Percentiles rank a stretch among this genome's conserved stretches.
Evolutionary conservation across 2,888 invertebrate species (phyloP).

Genomic region (Caprella mutica): DNA sequence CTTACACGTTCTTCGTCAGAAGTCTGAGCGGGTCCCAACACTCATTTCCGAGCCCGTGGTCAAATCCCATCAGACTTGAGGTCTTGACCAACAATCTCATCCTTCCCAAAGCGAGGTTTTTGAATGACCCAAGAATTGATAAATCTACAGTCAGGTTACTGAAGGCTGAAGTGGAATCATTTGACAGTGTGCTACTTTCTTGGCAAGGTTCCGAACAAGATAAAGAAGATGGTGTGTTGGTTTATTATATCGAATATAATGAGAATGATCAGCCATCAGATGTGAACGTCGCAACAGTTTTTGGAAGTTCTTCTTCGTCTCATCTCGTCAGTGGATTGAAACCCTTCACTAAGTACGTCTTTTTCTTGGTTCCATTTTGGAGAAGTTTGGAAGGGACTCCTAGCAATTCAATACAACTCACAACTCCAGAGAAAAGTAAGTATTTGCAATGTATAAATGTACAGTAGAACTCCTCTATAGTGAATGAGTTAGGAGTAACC

Average conservation of each 20-base stretch:
- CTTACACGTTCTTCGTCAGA: conserved; percentile 58
- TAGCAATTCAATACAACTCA: conserved; percentile 73
- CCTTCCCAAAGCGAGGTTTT: conserved; percentile 15
- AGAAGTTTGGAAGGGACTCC: conserved; percentile 79
- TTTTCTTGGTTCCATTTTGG: conserved; percentile 83
- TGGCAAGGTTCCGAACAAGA: conserved; percentile 58
- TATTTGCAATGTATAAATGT: neutral
- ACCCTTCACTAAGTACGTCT: conserved; percentile 78
- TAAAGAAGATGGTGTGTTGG: conserved; percentile 44
- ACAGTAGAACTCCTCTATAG: too few relatives aligned
- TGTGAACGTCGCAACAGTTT: conserved; percentile 48
- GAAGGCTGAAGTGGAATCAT: conserved; percentile 53
- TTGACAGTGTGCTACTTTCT: conserved; percentile 63
- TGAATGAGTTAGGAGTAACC: too few relatives aligned
- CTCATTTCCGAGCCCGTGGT: conserved; percentile 33
- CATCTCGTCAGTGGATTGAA: conserved; percentile 64
- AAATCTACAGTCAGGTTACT: conserved; percentile 49
- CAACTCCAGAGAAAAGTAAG: conserved; percentile 69
- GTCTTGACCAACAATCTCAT: neutral
- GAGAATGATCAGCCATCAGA: conserved; percentile 43
- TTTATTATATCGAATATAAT: conserved; percentile 44
- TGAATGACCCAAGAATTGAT: conserved; percentile 21
- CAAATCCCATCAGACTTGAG: conserved; percentile 22
- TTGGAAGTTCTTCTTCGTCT: conserved; percentile 51
- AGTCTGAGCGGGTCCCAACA: conserved; percentile 25